Evolutionary conservation across 2,888 invertebrate species (phyloP).

Genomic region (Philereme transversata): DNA sequence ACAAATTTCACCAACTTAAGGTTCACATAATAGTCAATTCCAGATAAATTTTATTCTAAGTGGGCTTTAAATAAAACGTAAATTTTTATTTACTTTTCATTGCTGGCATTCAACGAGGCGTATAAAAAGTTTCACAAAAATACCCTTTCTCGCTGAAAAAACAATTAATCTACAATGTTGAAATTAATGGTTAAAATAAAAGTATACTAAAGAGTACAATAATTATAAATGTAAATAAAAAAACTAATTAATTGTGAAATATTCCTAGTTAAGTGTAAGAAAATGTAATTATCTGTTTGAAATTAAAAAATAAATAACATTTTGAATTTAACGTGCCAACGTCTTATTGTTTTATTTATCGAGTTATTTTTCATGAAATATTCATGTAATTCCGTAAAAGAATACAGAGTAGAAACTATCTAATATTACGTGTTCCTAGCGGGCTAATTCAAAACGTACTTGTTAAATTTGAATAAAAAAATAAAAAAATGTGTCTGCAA

Average conservation of each 20-base stretch:
- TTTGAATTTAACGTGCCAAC: conserved; percentile 82
- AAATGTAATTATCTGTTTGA: conserved; percentile 70
- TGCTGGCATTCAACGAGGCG: conserved; percentile 16
- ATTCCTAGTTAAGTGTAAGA: conserved; percentile 57
- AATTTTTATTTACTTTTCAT: conserved; percentile 20
- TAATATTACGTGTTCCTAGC: no score
- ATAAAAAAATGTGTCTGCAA: no score
- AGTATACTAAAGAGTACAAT: conserved; percentile 82
- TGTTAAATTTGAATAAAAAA: no score
- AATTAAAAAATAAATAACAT: conserved; percentile 75
- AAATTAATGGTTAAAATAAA: conserved; percentile 47
- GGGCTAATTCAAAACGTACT: no score
- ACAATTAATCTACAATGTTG: conserved; percentile 45
- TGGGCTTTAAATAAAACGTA: conserved; percentile 19
- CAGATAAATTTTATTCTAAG: conserved; percentile 19
- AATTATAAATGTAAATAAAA: conserved; percentile 74
- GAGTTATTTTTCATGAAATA: no score
- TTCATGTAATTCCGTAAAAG: no score
- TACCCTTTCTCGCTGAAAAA: conserved; percentile 31
- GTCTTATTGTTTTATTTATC: conserved; percentile 59
- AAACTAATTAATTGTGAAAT: conserved; percentile 59
- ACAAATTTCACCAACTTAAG: conserved; percentile 10
- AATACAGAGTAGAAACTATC: no score
- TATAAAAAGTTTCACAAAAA: conserved; percentile 19
- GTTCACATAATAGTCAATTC: conserved; percentile 17